These are phyloP conservation scores for Drosophila anceps DNA, from an alignment of 2,888 invertebrate genomes.

Conservation along the genomic window DNA sequence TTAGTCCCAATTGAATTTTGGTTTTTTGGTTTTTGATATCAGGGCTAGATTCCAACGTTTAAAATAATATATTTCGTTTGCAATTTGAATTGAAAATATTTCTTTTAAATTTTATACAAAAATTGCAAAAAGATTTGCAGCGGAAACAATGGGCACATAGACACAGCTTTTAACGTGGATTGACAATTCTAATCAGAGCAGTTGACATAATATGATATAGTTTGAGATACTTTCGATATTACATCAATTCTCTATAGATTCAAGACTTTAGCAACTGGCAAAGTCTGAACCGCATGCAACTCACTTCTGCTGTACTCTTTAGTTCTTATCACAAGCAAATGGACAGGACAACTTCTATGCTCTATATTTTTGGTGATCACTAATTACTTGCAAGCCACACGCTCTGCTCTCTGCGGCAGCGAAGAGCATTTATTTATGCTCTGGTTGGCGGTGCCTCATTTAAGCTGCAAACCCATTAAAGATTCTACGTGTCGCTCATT, in stretches of 20 bases:
- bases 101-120: too few relatives aligned
- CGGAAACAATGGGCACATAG: background rate
- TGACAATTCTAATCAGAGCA: background rate
- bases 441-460: slow-evolving; percentile 27
- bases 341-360: background rate
- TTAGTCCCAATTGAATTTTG: background rate
- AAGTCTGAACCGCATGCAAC: background rate
- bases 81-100: too few relatives aligned
- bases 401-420: background rate
- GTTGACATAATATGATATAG: background rate
- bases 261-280: background rate
- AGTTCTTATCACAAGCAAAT: background rate
- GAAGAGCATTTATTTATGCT: slow-evolving; percentile 12
- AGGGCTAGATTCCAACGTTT: background rate
- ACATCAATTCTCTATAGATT: too few relatives aligned
- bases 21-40: background rate
- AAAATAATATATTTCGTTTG: too few relatives aligned
- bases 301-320: background rate
- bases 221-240: background rate
- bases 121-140: background rate
- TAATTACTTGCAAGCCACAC: background rate
- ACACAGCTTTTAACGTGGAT: background rate
- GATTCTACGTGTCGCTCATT: slow-evolving; percentile 31
- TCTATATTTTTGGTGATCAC: slow-evolving; percentile 2
- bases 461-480: slow-evolving; percentile 45